phyloP scores from a whole-genome alignment of 2,888 invertebrate genomes.

The Allacma fusca region DNA sequence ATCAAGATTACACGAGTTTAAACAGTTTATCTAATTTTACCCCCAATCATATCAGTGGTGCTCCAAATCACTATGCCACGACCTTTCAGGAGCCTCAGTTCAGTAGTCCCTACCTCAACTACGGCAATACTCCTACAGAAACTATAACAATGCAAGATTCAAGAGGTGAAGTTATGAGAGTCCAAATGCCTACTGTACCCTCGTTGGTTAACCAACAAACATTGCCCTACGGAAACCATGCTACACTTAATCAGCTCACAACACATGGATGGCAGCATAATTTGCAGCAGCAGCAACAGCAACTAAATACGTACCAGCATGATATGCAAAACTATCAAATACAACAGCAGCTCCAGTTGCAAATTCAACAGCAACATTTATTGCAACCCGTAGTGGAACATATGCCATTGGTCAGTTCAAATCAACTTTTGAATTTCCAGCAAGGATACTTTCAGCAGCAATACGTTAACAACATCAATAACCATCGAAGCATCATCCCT shows the following conservation, averaged over 20 bases:
- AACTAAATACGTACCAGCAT: not conserved
- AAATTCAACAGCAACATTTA: slow-evolving; percentile 12
- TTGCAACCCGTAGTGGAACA: not conserved
- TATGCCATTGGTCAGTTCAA: not conserved
- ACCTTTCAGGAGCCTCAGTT: too few relatives aligned
- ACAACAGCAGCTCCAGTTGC: slow-evolving; percentile 1
- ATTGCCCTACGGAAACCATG: too few relatives aligned
- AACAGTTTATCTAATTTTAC: too few relatives aligned
- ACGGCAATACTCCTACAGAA: not conserved
- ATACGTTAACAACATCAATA: slow-evolving; percentile 5
- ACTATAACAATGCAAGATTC: slow-evolving; percentile 43
- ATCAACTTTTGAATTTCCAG: not conserved
- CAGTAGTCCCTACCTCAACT: too few relatives aligned
- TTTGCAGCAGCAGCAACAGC: not conserved
- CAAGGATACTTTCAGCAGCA: slow-evolving; percentile 18
- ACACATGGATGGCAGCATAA: too few relatives aligned
- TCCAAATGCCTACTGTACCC: slow-evolving; percentile 34
- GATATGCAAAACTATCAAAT: not conserved
- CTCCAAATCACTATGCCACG: too few relatives aligned
- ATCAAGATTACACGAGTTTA: too few relatives aligned
- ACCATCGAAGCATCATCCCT: too few relatives aligned
- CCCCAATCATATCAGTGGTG: too few relatives aligned
- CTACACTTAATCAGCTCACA: too few relatives aligned
- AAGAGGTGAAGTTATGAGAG: slow-evolving; percentile 25
- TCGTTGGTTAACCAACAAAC: not conserved